Percentiles rank a stretch among this genome's conserved stretches.
These are phyloP conservation scores for Eudyptes chrysolophus DNA, from an alignment of 2,113 vertebrate species.

Conservation along the genomic window DNA sequence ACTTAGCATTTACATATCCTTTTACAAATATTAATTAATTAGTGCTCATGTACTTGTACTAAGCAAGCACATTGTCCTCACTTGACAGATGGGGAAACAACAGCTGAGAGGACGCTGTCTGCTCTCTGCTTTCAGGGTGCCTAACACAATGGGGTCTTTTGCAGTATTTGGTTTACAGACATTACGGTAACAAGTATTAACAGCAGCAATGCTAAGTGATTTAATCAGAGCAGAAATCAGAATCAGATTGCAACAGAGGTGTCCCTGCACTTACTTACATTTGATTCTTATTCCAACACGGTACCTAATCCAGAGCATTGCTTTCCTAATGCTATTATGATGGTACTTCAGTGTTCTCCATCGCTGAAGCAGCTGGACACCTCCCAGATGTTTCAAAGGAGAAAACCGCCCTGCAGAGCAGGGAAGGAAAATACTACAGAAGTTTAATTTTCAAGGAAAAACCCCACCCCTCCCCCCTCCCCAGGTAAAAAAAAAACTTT, in stretches of 20 bases:
- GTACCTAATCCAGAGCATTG: not conserved
- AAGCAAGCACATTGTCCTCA: slow-evolving; percentile 5
- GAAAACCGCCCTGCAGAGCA: not conserved
- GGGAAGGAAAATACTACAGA: not conserved
- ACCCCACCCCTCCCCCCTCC: fast-evolving
- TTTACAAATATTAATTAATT: slow-evolving; percentile 59
- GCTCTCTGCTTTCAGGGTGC: not conserved
- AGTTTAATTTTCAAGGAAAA: not conserved
- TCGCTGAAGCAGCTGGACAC: not conserved
- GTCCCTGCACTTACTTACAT: not conserved
- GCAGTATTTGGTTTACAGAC: not conserved
- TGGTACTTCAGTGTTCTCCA: not conserved
- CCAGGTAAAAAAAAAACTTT: not conserved
- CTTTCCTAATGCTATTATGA: not conserved
- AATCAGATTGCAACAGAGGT: not conserved
- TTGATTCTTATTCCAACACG: not conserved
- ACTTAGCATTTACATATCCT: slow-evolving; percentile 26
- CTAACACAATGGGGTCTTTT: not conserved
- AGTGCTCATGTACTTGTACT: not conserved
- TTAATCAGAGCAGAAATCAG: not conserved
- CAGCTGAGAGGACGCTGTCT: not conserved
- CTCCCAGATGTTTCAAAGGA: not conserved
- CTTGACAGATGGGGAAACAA: slow-evolving; percentile 35
- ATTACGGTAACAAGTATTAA: not conserved
- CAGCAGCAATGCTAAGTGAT: not conserved